A percentile compares a stretch with the other conserved stretches of the same genome.
phyloP scores from a whole-genome alignment of 2,113 vertebrate species.

The Muntiacus reevesi region DNA sequence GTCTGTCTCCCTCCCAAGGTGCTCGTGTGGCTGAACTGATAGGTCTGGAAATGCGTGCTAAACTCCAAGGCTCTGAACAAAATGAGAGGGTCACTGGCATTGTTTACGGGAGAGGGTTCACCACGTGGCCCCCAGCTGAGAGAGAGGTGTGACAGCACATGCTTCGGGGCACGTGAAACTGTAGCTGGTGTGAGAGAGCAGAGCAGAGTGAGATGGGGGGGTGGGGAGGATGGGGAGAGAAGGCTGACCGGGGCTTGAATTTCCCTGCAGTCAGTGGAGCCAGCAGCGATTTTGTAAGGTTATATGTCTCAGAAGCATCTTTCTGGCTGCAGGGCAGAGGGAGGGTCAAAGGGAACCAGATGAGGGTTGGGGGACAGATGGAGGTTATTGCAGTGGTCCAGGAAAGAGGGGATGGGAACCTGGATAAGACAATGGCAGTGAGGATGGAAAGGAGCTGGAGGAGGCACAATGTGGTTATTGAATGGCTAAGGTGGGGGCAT shows the following conservation, averaged over 20 bases:
- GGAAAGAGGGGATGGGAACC: background rate
- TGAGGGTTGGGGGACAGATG: background rate
- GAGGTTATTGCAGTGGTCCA: background rate
- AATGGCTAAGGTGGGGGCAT: background rate
- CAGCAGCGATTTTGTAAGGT: background rate
- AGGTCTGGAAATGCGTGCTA: background rate
- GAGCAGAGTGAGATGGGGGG: background rate
- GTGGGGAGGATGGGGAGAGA: accelerated
- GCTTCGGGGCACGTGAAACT: background rate
- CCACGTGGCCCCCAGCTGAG: background rate
- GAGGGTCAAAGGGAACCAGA: background rate
- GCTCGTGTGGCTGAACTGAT: background rate
- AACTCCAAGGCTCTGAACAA: background rate
- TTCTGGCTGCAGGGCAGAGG: background rate
- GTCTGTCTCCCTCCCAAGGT: background rate
- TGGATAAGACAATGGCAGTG: background rate
- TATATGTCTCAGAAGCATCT: background rate
- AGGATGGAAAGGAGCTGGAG: background rate
- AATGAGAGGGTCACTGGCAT: background rate
- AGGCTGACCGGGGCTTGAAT: too few relatives aligned
- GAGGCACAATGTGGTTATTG: background rate
- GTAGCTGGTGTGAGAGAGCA: background rate
- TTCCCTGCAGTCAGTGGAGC: background rate
- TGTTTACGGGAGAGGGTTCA: background rate
- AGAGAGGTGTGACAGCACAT: background rate